Evolutionary conservation across 2,113 vertebrate genomes (phyloP).

Genomic region (Vimba vimba): DNA sequence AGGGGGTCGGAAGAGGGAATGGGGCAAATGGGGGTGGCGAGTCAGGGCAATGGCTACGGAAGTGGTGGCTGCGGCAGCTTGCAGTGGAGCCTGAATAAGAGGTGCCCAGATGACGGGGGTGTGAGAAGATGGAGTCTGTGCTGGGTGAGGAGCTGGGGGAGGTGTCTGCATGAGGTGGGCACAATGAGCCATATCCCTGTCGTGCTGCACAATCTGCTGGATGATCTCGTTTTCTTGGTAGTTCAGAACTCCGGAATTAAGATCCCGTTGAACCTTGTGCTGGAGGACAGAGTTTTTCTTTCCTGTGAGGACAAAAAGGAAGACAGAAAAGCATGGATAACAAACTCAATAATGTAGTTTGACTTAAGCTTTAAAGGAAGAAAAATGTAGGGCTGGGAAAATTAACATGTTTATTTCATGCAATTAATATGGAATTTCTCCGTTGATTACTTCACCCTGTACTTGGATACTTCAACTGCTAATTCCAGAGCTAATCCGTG

Average conservation of each 20-base stretch:
- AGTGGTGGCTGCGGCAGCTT: conserved; percentile 92
- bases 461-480: too few species aligned
- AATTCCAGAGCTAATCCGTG: neutral
- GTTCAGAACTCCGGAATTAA: conserved; percentile 93
- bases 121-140: conserved; percentile 73
- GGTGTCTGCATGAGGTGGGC: conserved; percentile 83
- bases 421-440: neutral
- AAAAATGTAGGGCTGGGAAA: neutral
- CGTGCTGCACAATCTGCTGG: conserved; percentile 98
- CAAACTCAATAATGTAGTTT: neutral
- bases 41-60: conserved; percentile 92
- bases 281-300: conserved; percentile 96
- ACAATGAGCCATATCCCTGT: conserved; percentile 96
- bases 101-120: conserved; percentile 94
- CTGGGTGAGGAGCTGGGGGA: conserved; percentile 53
- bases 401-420: neutral
- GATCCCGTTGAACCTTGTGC: conserved; percentile 96
- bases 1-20: conserved; percentile 86
- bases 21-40: conserved; percentile 88
- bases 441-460: too few species aligned
- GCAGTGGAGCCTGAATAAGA: conserved; percentile 91
- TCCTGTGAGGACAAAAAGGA: conserved; percentile 73
- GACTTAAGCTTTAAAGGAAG: neutral
- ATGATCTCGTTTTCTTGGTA: conserved; percentile 97
- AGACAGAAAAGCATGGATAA: neutral